Base-by-base conservation (phyloP, 1,140 invertebrate species). In the Drosophila suzukii region DNA sequence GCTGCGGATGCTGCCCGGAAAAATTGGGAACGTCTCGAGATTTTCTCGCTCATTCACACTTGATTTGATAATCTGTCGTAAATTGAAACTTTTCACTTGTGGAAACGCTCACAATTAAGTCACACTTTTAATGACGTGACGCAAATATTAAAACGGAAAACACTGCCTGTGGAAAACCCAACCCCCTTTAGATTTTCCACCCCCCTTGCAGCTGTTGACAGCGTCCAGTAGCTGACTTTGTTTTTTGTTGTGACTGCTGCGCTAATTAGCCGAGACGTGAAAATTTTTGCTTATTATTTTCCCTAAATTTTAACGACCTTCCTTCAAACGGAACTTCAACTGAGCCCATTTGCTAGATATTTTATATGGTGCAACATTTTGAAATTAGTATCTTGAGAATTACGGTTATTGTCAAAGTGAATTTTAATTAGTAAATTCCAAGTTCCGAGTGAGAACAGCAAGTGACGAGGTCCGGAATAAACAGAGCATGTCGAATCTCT, bases 231-330 rank as follows among this genome's bases (percentile, higher is more conserved):
- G 56, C 50, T 53, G 50, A 2, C 36, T 65, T 70, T 74, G 51
- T 32, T 54, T 54, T 50, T 44, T 59, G 53, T 55, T 63, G 71
- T 59, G 57, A 71, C 50, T 80, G 47, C 51, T 73, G 49, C 57
- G 73, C 84, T 88, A 88, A 88, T 88, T 88, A 81, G 88, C 80
- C 80, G 84, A 79, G 79, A 89, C 84, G 84, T 89, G 84, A 84
- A 89, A 90, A 89, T 90, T 90, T 89, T 89, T 84, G 65, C 74
- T 89, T 90, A 89, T 89, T 89, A 89, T 85, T 84, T 89, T 88
- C 82, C 51, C 74, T 84, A 77, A 84, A 89, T 90, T 89, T 81
- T 90, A 75, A 90, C 77, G 84, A 89, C 80, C 55, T 78, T 34
- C 70, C 49, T 27, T 46, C 57, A 49, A 59, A 49, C 44, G 34